phyloP scores from a whole-genome alignment of 1,140 invertebrate genomes.

The Drosophila carrolli region DNA sequence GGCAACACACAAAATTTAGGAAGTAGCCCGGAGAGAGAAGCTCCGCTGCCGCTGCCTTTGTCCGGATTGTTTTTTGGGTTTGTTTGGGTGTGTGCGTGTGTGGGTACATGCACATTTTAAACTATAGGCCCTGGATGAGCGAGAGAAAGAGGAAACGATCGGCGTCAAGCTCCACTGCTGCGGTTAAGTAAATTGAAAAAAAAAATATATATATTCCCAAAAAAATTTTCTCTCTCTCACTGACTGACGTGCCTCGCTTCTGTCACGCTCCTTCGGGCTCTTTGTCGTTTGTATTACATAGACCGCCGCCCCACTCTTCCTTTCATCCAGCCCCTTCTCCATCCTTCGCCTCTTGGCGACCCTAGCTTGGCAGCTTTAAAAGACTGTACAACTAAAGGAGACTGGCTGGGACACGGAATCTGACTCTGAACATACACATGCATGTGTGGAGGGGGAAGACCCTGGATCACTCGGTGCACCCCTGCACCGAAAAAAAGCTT shows the following conservation, averaged over 20 bases:
- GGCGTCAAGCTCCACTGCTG: slow-evolving; percentile 38
- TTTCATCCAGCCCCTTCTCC: not conserved
- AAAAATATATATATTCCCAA: slow-evolving; percentile 24
- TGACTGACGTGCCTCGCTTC: slow-evolving; percentile 2
- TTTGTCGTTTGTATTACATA: slow-evolving; percentile 66
- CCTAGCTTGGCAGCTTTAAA: slow-evolving; percentile 15
- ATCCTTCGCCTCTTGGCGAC: not conserved
- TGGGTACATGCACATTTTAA: slow-evolving; percentile 62
- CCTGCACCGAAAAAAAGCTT: slow-evolving; percentile 4
- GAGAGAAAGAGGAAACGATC: slow-evolving; percentile 10
- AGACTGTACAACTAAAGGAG: slow-evolving; percentile 59
- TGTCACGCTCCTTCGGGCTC: slow-evolving; percentile 5
- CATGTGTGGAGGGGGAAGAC: not conserved
- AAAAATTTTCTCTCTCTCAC: slow-evolving; percentile 21
- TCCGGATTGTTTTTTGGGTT: slow-evolving; percentile 6
- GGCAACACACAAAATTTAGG: slow-evolving; percentile 71
- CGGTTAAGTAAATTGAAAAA: slow-evolving; percentile 49
- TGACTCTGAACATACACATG: slow-evolving; percentile 11
- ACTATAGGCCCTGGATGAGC: slow-evolving; percentile 26
- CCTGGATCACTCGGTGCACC: not conserved
- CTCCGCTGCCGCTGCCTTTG: not conserved
- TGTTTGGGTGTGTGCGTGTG: slow-evolving; percentile 12
- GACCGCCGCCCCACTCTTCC: slow-evolving; percentile 28
- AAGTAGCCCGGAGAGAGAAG: slow-evolving; percentile 40
- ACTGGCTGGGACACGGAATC: slow-evolving; percentile 18